Evolutionary conservation across 2,113 vertebrate genomes (phyloP), one percentile per base, ranked within the genome.

Genomic region (Pungitius pungitius): DNA sequence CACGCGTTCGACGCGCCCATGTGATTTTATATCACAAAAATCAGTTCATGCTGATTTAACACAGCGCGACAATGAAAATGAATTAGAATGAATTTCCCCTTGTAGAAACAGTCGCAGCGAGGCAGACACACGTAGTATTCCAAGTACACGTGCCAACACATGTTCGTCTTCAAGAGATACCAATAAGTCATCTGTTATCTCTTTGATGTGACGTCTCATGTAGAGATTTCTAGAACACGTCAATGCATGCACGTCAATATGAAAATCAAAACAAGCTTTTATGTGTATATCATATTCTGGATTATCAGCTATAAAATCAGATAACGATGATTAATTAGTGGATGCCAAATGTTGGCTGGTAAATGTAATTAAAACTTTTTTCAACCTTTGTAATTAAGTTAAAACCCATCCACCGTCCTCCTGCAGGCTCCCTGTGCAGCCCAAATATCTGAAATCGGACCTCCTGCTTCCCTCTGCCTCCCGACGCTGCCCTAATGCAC

Each of bases 401-500:
- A 5, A 66, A 70, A 60, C 14, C 35, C 14, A 1, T 18, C 18
- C 12, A 9, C 3, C 24, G 13, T n/a, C 47, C 69, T 61, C 26
- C 35, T 60, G 37, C 39, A 39, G 52, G 68, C 14, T 59, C 13
- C 61, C 18, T 22, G 10, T 10, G 9, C 40, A 26, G 55, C 49
- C 54, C 58, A 66, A 78, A 81, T 73, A 77, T 79, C 73, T 67
- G 45, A 64, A 74, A 76, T 2, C 51, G 24, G 66, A 57, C 40
- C 43, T 76, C 51, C 59, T 60, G 58, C 58, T 39, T 77, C 39
- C 27, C 65, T 52, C 67, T 66, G 15, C 49, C 65, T 62, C 68
- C 63, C 66, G 20, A 13, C 35, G 2, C 68, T 40, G 71, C 20
- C 67, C 56, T 55, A 63, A 89, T 78, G 79, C 87, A 84, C 80